These are phyloP conservation scores for Sitta carolinensis DNA, from an alignment of 2,797 vertebrate genomes.

Conservation along the genomic window DNA sequence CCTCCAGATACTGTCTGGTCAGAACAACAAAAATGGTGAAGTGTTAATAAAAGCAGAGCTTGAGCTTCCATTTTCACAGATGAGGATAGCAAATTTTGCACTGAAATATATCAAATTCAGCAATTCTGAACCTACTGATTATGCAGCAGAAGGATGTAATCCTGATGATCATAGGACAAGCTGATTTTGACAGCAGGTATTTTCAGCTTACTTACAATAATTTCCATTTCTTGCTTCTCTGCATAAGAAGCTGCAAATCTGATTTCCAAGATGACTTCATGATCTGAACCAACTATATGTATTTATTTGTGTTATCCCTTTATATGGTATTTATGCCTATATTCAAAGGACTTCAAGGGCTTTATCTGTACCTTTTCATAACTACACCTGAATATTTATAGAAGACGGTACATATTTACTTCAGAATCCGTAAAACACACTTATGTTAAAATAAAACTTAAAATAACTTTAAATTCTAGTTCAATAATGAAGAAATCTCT, in stretches of 20 bases:
- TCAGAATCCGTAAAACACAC: background rate
- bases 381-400: background rate
- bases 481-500: background rate
- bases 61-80: conserved; percentile 33
- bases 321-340: background rate
- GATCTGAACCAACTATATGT: background rate
- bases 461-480: background rate
- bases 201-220: conserved; percentile 45
- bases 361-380: background rate
- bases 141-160: conserved; percentile 18
- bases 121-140: background rate
- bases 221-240: conserved; percentile 23
- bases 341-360: background rate
- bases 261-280: conserved; percentile 33
- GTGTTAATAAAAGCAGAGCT: conserved; percentile 50
- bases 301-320: background rate
- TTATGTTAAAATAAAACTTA: background rate
- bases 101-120: conserved; percentile 21
- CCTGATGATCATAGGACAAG: background rate
- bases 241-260: conserved; percentile 43
- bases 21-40: conserved; percentile 33
- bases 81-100: background rate
- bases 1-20: background rate
- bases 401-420: background rate
- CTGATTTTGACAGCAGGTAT: conserved; percentile 52